Conservation (phyloP, 2,113 vertebrate species). For the Petromus typicus region DNA sequence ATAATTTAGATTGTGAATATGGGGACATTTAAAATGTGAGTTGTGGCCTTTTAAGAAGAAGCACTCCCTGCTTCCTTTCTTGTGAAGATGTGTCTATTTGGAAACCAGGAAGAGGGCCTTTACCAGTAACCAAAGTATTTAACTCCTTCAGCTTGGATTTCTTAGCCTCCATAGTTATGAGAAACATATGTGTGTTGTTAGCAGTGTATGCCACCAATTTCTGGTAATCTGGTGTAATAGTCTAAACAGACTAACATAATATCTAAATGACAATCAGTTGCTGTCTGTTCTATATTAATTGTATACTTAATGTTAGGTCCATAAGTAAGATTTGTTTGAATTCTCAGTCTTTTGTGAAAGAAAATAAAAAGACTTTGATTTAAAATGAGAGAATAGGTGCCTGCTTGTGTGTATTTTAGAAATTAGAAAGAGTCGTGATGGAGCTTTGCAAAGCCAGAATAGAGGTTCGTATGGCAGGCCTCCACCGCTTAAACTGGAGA, state of each 20-base stretch:
- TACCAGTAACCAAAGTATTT: not conserved
- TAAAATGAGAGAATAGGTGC: not conserved
- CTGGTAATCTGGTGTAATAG: not conserved
- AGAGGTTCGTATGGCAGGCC: not conserved
- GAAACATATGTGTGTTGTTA: not conserved
- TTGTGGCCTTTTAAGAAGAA: not conserved
- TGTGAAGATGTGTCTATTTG: not conserved
- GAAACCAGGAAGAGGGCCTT: not conserved
- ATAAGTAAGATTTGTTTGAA: not conserved
- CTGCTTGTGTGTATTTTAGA: not conserved
- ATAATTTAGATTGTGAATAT: not conserved
- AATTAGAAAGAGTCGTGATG: not conserved
- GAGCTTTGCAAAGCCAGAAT: not conserved
- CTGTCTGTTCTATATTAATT: not conserved
- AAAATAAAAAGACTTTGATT: not conserved
- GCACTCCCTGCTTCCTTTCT: not conserved
- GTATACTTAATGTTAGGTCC: not conserved
- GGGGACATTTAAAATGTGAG: not conserved
- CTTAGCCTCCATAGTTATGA: not conserved
- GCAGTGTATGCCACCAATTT: not conserved
- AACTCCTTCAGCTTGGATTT: not conserved
- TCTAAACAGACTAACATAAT: not conserved
- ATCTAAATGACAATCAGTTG: not conserved
- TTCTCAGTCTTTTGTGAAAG: slow-evolving; percentile 9
- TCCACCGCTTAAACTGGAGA: not conserved